These are phyloP conservation scores for Drymonia ruficornis DNA, from an alignment of 2,888 invertebrate species.

Conservation along the genomic window DNA sequence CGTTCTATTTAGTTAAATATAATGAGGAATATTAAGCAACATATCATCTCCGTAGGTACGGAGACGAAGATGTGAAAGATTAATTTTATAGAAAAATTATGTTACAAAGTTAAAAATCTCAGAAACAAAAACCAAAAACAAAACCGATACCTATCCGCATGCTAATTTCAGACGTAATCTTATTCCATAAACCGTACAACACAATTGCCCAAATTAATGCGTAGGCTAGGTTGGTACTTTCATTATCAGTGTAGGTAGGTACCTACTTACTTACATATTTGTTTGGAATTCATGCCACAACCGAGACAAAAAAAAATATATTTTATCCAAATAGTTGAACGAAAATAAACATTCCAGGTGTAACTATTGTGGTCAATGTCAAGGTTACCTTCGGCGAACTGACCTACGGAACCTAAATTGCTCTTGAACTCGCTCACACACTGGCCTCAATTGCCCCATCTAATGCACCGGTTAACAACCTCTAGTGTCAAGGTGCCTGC, in stretches of 20 bases:
- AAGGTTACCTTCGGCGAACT: constrained; percentile 84
- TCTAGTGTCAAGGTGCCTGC: constrained; percentile 82
- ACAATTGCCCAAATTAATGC: constrained; percentile 7
- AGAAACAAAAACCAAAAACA: constrained; percentile 4
- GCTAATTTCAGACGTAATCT: neutral
- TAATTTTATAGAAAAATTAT: too few species aligned
- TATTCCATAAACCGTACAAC: constrained; percentile 2
- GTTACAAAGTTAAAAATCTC: too few species aligned
- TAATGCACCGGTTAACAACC: constrained; percentile 84
- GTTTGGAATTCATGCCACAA: neutral
- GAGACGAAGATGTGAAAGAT: too few species aligned
- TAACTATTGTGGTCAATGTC: constrained; percentile 75
- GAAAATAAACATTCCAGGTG: constrained; percentile 46
- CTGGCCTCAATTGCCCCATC: constrained; percentile 83
- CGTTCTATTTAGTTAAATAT: too few species aligned
- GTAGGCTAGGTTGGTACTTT: constrained; percentile 10
- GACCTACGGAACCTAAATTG: constrained; percentile 85
- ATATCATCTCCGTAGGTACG: too few species aligned
- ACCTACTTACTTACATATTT: neutral
- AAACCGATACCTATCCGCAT: neutral
- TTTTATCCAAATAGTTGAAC: constrained; percentile 24
- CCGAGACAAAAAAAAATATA: constrained; percentile 12
- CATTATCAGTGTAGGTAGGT: constrained; percentile 11
- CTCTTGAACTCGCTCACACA: constrained; percentile 84
- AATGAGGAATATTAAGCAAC: too few species aligned